Evolutionary conservation across 2,113 vertebrate genomes (phyloP), one percentile per base, ranked within the genome.

Genomic region (Macrotus californicus): DNA sequence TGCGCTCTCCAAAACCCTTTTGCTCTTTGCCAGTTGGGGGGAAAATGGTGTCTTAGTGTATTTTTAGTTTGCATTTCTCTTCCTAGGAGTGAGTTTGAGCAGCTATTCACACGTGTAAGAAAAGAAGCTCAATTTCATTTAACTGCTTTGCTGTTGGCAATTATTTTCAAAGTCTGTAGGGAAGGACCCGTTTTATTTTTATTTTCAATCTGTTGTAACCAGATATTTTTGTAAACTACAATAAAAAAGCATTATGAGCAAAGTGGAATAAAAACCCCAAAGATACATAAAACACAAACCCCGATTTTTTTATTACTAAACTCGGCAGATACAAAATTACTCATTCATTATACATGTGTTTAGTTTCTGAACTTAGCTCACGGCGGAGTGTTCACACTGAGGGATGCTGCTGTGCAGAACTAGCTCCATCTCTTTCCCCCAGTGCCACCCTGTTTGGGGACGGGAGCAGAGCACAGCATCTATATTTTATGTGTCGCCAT

Each of bases 141-240:
- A 59, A 69, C 54, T 56, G 67, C 59, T 90, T 94, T 90, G 85
- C 82, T 94, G 21, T 93, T 89, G 92, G 84, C 93, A 94, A 16
- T 94, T 94, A 93, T 93, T 96, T 97, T 67, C 70, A 34, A 52
- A 94, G 81, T 91, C 88, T 85, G 56, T 16, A 66, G 94, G 56
- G 81, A 93, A 87, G 41, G 41, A 21, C 41, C 12, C 11, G 43
- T 85, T 95, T 92, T 87, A 89, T 92, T 93, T 95, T 94, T 91
- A 93, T 94, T 96, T 97, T 90, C 91, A 95, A 11, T 91, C 85
- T 94, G 85, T 91, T 36, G 64, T 66, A 95, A 72, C 67, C 39
- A n/a, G 66, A 31, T 94, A 69, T 86, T 96, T 97, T 73, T 81
- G n/a, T 92, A 88, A 89, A 87, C 50, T 83, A 86, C 36, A 81